Conservation (phyloP, 2,888 invertebrate genomes). For the Mantis religiosa region DNA sequence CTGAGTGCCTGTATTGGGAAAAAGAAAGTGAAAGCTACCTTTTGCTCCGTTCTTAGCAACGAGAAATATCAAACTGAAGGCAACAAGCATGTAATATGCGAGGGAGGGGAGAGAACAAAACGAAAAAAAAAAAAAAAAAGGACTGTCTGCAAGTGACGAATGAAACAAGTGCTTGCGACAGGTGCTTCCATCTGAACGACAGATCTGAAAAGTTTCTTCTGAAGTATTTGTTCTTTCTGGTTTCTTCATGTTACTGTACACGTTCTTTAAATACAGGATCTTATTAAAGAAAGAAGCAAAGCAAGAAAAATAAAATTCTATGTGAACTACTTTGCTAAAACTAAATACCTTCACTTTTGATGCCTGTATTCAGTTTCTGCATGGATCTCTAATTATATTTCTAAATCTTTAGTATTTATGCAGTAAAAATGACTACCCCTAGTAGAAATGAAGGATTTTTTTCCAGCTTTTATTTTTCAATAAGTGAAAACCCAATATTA, state of each 20-base stretch:
- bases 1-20: background rate
- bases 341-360: no score
- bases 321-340: no score
- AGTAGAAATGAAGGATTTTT: no score
- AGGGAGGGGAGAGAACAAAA: background rate
- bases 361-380: no score
- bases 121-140: background rate
- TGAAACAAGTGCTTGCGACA: constrained; percentile 11
- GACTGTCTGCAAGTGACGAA: background rate
- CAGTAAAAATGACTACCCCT: no score
- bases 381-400: no score
- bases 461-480: no score
- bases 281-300: background rate
- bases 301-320: no score
- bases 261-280: background rate
- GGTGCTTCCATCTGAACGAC: constrained; percentile 26
- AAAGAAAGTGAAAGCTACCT: background rate
- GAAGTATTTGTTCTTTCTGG: constrained; percentile 17
- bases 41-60: background rate
- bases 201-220: constrained; percentile 18
- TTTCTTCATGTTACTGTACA: background rate
- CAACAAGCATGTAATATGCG: background rate
- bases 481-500: no score
- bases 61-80: background rate
- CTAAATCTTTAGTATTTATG: no score